phyloP scores from a whole-genome alignment of 2,888 invertebrate genomes.

The Ischnura elegans region DNA sequence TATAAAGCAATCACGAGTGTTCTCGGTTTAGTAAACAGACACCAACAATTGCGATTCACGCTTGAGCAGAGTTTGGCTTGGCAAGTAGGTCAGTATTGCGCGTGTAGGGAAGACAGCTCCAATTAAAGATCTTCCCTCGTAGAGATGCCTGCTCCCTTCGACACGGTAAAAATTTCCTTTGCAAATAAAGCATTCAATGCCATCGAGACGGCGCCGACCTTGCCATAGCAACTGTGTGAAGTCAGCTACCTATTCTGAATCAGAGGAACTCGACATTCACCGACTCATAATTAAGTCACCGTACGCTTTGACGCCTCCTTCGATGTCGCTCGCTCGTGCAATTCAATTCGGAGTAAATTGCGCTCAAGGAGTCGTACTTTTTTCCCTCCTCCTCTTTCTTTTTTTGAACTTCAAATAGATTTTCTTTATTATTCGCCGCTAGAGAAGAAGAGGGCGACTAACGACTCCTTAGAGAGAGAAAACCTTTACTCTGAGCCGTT shows the following conservation, averaged over 20 bases:
- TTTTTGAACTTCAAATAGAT: too few relatives aligned
- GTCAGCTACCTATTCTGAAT: background rate
- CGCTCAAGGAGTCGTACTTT: background rate
- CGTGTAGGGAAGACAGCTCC: background rate
- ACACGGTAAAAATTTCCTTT: background rate
- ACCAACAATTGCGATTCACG: background rate
- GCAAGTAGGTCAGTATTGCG: background rate
- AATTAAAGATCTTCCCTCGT: background rate
- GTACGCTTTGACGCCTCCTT: background rate
- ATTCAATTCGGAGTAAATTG: conserved; percentile 8
- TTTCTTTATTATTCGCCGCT: background rate
- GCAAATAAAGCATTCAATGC: background rate
- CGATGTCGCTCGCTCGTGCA: background rate
- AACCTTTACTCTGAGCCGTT: background rate
- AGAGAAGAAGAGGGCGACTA: background rate
- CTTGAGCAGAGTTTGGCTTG: background rate
- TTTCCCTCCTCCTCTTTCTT: too few relatives aligned
- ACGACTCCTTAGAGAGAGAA: background rate
- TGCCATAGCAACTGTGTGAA: background rate
- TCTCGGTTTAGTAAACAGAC: background rate
- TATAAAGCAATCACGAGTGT: background rate
- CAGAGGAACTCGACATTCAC: background rate
- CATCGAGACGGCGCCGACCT: background rate
- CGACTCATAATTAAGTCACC: background rate
- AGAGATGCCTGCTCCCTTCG: background rate